phyloP scores from a whole-genome alignment of 2,113 vertebrate genomes.

The Pterocles gutturalis region DNA sequence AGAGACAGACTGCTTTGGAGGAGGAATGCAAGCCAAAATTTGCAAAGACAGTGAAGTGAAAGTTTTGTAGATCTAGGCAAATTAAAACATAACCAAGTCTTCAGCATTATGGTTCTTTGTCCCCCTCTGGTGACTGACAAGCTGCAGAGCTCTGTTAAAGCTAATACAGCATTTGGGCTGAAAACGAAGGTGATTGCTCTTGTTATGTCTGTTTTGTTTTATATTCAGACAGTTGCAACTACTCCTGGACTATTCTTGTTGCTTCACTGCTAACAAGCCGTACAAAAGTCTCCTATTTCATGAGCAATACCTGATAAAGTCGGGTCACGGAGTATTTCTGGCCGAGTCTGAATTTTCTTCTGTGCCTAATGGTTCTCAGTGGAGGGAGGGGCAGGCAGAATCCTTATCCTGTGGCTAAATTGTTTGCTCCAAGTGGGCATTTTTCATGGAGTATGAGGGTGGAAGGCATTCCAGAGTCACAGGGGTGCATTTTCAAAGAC shows the following conservation, averaged over 20 bases:
- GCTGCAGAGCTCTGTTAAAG: neutral
- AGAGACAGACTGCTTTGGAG: neutral
- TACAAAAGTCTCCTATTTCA: neutral
- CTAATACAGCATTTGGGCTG: neutral
- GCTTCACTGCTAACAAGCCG: neutral
- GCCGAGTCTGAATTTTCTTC: neutral
- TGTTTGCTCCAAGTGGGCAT: neutral
- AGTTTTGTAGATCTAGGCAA: neutral
- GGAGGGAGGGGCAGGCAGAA: neutral
- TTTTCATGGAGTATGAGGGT: neutral
- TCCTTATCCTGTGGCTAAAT: neutral
- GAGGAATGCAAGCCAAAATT: neutral
- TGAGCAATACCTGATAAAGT: neutral
- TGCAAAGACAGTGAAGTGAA: neutral
- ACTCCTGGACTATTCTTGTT: neutral
- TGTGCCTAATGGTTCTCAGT: neutral
- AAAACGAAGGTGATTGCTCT: neutral
- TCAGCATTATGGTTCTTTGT: constrained; percentile 11
- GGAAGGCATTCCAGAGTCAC: neutral
- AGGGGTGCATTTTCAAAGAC: neutral
- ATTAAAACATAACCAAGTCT: neutral
- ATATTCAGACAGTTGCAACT: neutral
- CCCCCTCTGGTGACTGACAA: constrained; percentile 51
- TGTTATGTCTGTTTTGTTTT: neutral
- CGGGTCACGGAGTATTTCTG: neutral